phyloP scores from a whole-genome alignment of 2,797 vertebrate genomes.

The Mormyrops attenuatus region DNA sequence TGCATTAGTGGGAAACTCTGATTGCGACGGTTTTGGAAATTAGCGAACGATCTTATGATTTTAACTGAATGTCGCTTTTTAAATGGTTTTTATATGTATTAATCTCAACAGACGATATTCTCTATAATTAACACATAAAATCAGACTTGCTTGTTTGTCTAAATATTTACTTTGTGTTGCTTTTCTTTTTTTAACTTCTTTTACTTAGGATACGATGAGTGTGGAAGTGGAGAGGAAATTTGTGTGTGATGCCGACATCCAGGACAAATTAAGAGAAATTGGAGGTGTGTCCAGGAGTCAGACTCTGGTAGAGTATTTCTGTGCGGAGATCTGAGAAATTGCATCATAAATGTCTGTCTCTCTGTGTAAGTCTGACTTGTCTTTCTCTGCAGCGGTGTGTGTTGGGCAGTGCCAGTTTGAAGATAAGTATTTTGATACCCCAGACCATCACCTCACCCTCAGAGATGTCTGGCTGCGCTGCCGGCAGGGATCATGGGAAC shows the following conservation, averaged over 20 bases:
- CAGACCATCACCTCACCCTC: constrained; percentile 57
- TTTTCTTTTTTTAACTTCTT: background rate
- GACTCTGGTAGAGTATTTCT: background rate
- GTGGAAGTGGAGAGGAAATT: constrained; percentile 74
- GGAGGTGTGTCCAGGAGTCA: constrained; percentile 50
- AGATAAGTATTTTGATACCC: constrained; percentile 67
- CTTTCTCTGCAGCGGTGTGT: constrained; percentile 42
- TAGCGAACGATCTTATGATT: background rate
- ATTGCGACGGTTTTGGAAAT: background rate
- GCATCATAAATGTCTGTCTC: background rate
- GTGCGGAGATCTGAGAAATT: background rate
- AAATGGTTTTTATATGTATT: background rate
- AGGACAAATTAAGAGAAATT: constrained; percentile 54
- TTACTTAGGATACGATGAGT: constrained; percentile 55
- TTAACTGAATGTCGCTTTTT: background rate
- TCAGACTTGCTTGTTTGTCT: background rate
- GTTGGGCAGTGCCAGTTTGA: constrained; percentile 52
- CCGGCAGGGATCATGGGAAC: constrained; percentile 64
- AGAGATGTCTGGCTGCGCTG: constrained; percentile 65
- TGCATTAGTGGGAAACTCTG: background rate
- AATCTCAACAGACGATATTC: background rate
- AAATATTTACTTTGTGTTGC: background rate
- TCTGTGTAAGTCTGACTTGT: background rate
- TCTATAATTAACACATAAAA: background rate
- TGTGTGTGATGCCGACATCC: constrained; percentile 51